Evolutionary conservation across 2,888 invertebrate genomes (phyloP).

Genomic region (Scaptomyza flava): DNA sequence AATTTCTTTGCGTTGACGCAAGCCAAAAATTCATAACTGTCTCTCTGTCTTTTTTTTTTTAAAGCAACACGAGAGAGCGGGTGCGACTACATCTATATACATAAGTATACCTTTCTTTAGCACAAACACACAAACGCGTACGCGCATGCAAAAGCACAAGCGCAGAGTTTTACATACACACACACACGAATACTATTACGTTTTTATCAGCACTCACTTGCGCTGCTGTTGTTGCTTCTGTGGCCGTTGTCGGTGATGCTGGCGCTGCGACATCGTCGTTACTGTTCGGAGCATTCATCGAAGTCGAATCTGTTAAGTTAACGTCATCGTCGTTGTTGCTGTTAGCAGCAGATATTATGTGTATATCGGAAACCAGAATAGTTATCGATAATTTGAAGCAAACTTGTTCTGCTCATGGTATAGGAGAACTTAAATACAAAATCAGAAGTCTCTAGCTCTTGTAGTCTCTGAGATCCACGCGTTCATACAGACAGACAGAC

Average conservation of each 20-base stretch:
- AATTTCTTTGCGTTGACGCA: no score
- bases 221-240: slow-evolving; percentile 17
- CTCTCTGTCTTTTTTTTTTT: no score
- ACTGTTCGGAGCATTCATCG: slow-evolving; percentile 37
- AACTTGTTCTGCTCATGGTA: no score
- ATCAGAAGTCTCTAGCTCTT: no score
- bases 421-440: no score
- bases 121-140: slow-evolving; percentile 9
- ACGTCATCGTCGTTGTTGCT: slow-evolving; percentile 39
- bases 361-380: no score
- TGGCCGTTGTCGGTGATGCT: slow-evolving; percentile 27
- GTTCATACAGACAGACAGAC: no score
- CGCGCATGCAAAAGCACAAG: slow-evolving; percentile 8
- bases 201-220: slow-evolving; percentile 67
- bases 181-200: slow-evolving; percentile 56
- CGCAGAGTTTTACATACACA: slow-evolving; percentile 9
- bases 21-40: no score
- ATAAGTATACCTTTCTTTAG: not conserved
- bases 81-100: no score
- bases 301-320: slow-evolving; percentile 65
- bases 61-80: no score
- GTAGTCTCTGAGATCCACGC: no score
- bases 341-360: slow-evolving; percentile 52
- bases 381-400: no score
- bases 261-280: slow-evolving; percentile 38